phyloP scores from a whole-genome alignment of 2,113 vertebrate species.

The Scomber scombrus region DNA sequence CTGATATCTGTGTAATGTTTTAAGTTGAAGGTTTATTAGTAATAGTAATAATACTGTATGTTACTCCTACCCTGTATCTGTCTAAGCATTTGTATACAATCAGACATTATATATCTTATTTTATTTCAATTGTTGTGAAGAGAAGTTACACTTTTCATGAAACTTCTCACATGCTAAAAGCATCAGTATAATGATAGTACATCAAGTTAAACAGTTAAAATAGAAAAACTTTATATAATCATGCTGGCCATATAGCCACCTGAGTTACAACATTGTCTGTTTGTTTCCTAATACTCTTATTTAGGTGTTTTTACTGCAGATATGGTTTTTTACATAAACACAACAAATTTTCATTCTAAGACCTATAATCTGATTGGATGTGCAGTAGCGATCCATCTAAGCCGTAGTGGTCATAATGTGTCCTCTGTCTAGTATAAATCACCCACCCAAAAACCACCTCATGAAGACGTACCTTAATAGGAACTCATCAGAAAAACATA shows the following conservation, averaged over 20 bases:
- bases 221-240: neutral
- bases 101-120: neutral
- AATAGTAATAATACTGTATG: neutral
- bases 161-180: neutral
- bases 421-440: constrained; percentile 64
- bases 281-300: no score
- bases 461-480: constrained; percentile 59
- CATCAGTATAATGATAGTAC: neutral
- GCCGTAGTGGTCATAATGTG: constrained; percentile 40
- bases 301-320: constrained; percentile 3
- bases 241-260: neutral
- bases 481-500: constrained; percentile 63
- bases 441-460: constrained; percentile 35
- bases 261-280: neutral
- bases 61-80: no score
- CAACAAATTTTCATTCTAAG: constrained; percentile 4
- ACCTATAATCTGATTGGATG: constrained; percentile 46
- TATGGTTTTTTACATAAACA: constrained; percentile 13
- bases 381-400: constrained; percentile 40
- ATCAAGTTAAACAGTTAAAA: neutral
- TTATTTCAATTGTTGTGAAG: neutral
- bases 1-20: neutral
- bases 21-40: neutral
- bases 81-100: neutral
- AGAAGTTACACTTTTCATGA: no score